Evolutionary conservation across 1,140 invertebrate genomes (phyloP).

Genomic region (Probaryconus sp.): DNA sequence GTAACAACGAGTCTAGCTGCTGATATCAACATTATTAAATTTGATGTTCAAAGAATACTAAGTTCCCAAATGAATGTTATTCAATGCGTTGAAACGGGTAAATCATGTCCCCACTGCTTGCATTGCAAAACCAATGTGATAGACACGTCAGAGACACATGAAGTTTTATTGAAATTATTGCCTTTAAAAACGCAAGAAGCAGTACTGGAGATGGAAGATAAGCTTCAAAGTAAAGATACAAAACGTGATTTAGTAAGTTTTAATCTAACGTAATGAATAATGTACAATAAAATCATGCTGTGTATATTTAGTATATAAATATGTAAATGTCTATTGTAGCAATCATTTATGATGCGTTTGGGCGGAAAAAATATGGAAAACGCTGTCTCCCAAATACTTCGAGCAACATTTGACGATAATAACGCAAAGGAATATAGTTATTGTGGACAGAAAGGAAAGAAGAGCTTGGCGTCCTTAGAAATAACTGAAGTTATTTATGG

Average conservation of each 20-base stretch:
- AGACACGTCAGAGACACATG: not conserved
- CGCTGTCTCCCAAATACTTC: not conserved
- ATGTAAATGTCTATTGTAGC: not conserved
- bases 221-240: not conserved
- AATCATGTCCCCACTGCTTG: not conserved
- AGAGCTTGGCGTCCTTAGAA: not conserved
- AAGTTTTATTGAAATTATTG: not conserved
- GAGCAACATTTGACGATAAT: not conserved
- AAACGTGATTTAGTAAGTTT: not conserved
- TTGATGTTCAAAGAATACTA: not conserved
- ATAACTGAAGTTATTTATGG: not conserved
- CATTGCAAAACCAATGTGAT: not conserved
- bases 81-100: not conserved
- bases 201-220: not conserved
- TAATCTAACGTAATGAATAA: not conserved
- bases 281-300: not conserved
- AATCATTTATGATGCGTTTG: not conserved
- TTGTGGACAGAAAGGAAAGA: not conserved
- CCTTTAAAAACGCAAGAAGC: not conserved
- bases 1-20: not conserved
- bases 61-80: slow-evolving; percentile 1
- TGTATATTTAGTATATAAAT: not conserved
- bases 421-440: not conserved
- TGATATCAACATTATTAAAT: not conserved
- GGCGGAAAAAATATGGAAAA: not conserved